Evolutionary conservation across 2,113 vertebrate genomes (phyloP).

Genomic region (Eleginops maclovinus): DNA sequence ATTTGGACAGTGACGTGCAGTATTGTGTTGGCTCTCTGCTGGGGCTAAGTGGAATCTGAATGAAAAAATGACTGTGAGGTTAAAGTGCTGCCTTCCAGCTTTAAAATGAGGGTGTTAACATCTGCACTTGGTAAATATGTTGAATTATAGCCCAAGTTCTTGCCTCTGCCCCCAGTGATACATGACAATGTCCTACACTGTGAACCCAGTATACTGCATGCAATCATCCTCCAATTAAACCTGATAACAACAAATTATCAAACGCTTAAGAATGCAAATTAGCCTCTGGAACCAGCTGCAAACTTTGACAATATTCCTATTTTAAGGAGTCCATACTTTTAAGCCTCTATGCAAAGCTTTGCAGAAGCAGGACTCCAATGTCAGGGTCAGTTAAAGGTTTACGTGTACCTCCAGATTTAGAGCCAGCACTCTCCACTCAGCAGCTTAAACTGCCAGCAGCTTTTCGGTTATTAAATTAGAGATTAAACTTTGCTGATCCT

Average conservation of each 20-base stretch:
- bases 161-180: too few species aligned
- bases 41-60: background rate
- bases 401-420: background rate
- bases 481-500: slow-evolving; percentile 32
- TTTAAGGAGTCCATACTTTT: background rate
- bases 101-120: background rate
- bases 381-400: background rate
- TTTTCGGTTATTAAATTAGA: background rate
- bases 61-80: slow-evolving; percentile 1
- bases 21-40: background rate
- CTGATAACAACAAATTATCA: background rate
- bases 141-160: too few species aligned
- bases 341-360: background rate
- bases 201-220: background rate
- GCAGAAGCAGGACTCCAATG: background rate
- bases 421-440: background rate
- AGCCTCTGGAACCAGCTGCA: background rate
- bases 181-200: background rate
- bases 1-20: background rate
- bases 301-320: background rate
- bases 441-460: background rate
- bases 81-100: background rate
- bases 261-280: background rate
- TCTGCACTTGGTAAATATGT: background rate
- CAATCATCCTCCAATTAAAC: background rate